Conservation (phyloP, 2,888 invertebrate species). For the Pherbina coryleti region DNA sequence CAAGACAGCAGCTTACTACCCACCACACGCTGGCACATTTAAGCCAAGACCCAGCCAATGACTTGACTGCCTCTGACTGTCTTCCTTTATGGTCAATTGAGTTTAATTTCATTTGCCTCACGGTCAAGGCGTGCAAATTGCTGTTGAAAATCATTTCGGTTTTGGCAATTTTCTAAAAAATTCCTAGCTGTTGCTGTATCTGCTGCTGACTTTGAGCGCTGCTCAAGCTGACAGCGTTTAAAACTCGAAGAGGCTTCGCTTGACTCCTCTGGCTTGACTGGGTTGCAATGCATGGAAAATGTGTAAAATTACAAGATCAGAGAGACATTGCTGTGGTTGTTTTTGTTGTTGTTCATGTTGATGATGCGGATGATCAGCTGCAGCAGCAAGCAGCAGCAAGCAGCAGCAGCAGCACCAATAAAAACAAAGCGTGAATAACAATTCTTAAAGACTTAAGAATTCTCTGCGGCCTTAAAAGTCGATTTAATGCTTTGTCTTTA, state of each 20-base stretch:
- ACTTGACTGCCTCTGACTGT: not conserved
- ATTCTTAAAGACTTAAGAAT: conserved; percentile 43
- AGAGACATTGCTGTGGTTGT: conserved; percentile 47
- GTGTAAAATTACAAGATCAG: conserved; percentile 55
- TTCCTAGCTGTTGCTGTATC: conserved; percentile 1
- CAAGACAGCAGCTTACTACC: no score
- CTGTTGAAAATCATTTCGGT: conserved; percentile 51
- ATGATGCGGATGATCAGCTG: conserved; percentile 24
- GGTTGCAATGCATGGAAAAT: conserved; percentile 36
- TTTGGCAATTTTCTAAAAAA: conserved; percentile 50
- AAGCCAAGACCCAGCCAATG: not conserved
- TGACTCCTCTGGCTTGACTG: conserved; percentile 5
- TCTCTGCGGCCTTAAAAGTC: conserved; percentile 48
- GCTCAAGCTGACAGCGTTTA: conserved; percentile 20
- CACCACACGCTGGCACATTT: no score
- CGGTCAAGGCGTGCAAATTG: conserved; percentile 54
- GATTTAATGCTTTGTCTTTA: conserved; percentile 45
- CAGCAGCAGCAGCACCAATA: conserved; percentile 41
- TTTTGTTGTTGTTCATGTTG: conserved; percentile 2
- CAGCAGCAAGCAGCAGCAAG: conserved; percentile 41
- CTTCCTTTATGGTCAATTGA: conserved; percentile 49
- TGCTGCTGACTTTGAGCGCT: conserved; percentile 36
- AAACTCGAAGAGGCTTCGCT: conserved; percentile 32
- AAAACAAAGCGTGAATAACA: conserved; percentile 52
- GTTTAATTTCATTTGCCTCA: conserved; percentile 53